Base-by-base conservation (phyloP, 35 echinoderm and acorn worm species). In the Lytechinus pictus region DNA sequence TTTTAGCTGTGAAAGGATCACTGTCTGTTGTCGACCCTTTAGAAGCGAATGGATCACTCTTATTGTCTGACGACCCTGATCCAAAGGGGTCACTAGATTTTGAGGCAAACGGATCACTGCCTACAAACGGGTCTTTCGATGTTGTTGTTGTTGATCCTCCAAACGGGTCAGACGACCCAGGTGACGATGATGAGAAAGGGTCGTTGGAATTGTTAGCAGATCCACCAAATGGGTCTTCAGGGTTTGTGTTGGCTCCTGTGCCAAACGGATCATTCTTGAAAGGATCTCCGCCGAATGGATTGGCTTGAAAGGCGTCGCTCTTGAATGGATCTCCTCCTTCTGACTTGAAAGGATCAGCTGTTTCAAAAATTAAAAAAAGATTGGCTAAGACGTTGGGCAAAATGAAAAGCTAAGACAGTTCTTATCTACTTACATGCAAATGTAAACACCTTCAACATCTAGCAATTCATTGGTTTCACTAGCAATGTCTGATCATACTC, bases 201-300 rank as follows among this genome's bases (percentile, higher is more conserved):
- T 95, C 95, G 4, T 87, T 86, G 86, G 86, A 93, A 55, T 33
- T 53, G 54, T 93, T 93, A 19, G 92, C 52, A 10, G 92, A 93
- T 11, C 92, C 54, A 5, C 55, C 54, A 91, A 95, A 95, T 27
- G 95, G 95, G 28, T 95, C 87, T 29, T 91, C 87, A 27, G 86
- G 57, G 53, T 57, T 90, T 91, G 87, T 55, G 66, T 54, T 90
- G 28, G 86, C 55, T 90, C 54, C 27, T n/a, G 95, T 72, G 79
- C 95, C 95, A 94, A 96, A 96, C 14, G 95, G 95, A 89, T 96
- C 95, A 55, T 86, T 92, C 71, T 97, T 97, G 52, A 99, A 99
- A 21, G 98, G 97, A 95, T 99, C 98, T 54, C 95, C 96, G 89
- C 96, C 96, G 95, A 99, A 99, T 2, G 98, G 98, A 94, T 99